phyloP scores from a whole-genome alignment of 2,113 vertebrate species.

The Myodes glareolus region DNA sequence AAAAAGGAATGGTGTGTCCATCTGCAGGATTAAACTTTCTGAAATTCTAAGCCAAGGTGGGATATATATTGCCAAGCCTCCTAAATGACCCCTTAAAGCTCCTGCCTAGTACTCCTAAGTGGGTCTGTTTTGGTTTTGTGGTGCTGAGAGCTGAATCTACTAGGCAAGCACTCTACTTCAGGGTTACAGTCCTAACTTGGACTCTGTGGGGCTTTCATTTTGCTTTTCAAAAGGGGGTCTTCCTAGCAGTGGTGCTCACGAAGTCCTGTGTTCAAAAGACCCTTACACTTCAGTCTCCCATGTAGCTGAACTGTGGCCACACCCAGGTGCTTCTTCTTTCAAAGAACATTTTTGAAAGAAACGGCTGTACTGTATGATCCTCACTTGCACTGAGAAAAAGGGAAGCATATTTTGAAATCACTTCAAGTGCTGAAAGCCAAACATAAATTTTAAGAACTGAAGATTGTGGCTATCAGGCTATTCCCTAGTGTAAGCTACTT shows the following conservation, averaged over 20 bases:
- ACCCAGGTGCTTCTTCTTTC: neutral
- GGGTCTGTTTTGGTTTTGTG: neutral
- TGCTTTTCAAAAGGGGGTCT: neutral
- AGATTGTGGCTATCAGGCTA: neutral
- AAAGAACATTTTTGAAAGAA: slow-evolving; percentile 27
- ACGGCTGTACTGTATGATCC: neutral
- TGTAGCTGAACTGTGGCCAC: neutral
- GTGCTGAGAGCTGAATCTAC: neutral
- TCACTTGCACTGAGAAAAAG: neutral
- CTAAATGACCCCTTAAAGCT: neutral
- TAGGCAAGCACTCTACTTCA: neutral
- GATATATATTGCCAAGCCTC: neutral
- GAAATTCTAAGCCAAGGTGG: neutral
- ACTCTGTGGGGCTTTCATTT: neutral
- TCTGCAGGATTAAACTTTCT: neutral
- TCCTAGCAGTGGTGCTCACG: neutral
- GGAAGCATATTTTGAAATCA: neutral
- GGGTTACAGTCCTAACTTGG: neutral
- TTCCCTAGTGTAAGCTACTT: neutral
- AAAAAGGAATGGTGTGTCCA: neutral
- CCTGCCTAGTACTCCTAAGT: slow-evolving; percentile 30
- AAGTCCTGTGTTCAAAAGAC: neutral
- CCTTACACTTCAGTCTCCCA: neutral
- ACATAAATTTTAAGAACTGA: neutral
- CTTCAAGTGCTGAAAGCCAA: slow-evolving; percentile 45